Evolutionary conservation across 2,888 invertebrate species (phyloP).

Genomic region (Elysia crispata): DNA sequence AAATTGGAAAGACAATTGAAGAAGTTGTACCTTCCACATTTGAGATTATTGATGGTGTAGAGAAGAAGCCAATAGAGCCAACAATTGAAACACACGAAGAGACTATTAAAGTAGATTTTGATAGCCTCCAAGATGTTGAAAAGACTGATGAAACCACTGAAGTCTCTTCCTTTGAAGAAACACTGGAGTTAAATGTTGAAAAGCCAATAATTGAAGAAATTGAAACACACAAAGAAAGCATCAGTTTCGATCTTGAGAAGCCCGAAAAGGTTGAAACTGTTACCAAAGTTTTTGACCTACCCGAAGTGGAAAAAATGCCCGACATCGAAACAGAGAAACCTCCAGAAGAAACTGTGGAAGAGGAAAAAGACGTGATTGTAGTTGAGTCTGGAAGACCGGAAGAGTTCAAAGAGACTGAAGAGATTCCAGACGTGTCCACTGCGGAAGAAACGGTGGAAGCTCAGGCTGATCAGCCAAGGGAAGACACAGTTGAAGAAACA

Average conservation of each 20-base stretch:
- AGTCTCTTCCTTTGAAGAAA: background rate
- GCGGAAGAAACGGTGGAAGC: constrained; percentile 16
- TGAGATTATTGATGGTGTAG: no score
- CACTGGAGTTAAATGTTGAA: constrained; percentile 45
- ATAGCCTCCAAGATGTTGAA: no score
- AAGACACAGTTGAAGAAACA: constrained; percentile 1
- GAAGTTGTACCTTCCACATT: no score
- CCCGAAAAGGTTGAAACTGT: constrained; percentile 51
- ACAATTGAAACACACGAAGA: no score
- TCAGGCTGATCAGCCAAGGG: background rate
- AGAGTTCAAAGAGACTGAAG: constrained; percentile 44
- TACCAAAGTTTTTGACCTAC: constrained; percentile 41
- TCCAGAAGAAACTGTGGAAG: constrained; percentile 55
- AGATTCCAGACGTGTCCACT: constrained; percentile 1
- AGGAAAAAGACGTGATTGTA: constrained; percentile 49
- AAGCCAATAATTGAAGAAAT: constrained; percentile 43
- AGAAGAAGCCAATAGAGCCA: no score
- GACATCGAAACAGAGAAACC: constrained; percentile 51
- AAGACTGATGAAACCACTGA: no score
- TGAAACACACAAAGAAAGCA: constrained; percentile 46
- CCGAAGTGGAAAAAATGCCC: background rate
- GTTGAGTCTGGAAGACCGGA: constrained; percentile 37
- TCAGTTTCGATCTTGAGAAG: constrained; percentile 46
- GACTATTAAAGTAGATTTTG: no score
- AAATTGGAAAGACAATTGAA: no score